Percentiles rank a stretch among this genome's conserved stretches.
Evolutionary conservation across 2,113 vertebrate genomes (phyloP).

Genomic region (Dryoscopus gambensis): DNA sequence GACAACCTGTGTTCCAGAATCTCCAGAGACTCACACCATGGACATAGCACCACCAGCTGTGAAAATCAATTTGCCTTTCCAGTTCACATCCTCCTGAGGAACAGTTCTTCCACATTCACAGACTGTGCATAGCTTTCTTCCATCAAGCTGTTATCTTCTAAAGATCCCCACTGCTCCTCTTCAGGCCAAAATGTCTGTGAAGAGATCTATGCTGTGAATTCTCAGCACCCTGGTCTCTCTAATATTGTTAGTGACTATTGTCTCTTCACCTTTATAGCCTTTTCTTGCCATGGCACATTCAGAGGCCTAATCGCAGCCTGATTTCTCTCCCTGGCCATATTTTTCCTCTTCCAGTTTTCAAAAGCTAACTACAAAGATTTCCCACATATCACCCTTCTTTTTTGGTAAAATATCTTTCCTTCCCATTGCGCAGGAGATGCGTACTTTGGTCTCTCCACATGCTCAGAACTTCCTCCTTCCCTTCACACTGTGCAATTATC

Average conservation of each 20-base stretch:
- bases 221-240: neutral
- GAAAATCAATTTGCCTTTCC: neutral
- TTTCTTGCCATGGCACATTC: neutral
- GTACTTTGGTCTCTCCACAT: neutral
- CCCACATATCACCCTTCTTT: neutral
- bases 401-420: neutral
- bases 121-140: neutral
- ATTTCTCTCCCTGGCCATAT: neutral
- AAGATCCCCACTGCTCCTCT: neutral
- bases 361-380: neutral
- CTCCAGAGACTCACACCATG: neutral
- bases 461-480: neutral
- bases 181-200: neutral
- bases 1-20: neutral
- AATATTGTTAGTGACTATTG: neutral
- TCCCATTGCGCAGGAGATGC: neutral
- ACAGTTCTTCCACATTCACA: neutral
- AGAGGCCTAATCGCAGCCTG: neutral
- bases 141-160: neutral
- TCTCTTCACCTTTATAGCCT: neutral
- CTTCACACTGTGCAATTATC: neutral
- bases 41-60: neutral
- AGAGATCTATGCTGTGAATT: neutral
- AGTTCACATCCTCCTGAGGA: neutral
- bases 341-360: neutral